Conservation (phyloP, 2,888 invertebrate genomes). For the Corbicula japonica region DNA sequence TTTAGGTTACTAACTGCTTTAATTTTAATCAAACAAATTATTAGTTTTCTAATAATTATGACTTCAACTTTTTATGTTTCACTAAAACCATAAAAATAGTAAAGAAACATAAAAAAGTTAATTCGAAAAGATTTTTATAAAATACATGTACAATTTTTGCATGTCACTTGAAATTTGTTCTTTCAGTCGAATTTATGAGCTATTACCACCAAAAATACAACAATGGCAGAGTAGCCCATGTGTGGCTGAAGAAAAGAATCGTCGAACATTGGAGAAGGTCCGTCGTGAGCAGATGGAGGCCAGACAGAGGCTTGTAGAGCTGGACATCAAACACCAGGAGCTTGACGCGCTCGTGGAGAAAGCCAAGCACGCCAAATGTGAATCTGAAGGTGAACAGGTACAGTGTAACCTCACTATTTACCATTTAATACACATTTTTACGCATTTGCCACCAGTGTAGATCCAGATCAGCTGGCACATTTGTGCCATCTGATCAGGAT, state of each 20-base stretch:
- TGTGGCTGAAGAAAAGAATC: constrained; percentile 94
- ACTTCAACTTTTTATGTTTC: too few species aligned
- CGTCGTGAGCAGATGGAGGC: constrained; percentile 93
- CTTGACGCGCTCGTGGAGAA: constrained; percentile 93
- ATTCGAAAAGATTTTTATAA: too few species aligned
- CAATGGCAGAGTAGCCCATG: constrained; percentile 96
- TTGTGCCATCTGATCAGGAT: too few species aligned
- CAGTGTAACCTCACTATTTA: background rate
- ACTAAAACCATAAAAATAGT: too few species aligned
- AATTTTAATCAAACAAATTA: too few species aligned
- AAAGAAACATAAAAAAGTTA: too few species aligned
- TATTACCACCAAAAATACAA: constrained; percentile 95
- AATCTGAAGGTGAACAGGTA: constrained; percentile 77
- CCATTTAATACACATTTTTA: too few species aligned
- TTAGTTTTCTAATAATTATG: too few species aligned
- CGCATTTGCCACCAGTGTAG: too few species aligned
- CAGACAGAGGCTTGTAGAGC: constrained; percentile 90
- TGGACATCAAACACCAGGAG: constrained; percentile 88
- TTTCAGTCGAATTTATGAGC: constrained; percentile 88
- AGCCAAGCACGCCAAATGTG: constrained; percentile 90
- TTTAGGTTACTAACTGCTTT: background rate
- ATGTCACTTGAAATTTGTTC: constrained; percentile 1
- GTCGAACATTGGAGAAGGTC: constrained; percentile 89
- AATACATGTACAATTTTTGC: background rate
- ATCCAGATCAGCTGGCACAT: too few species aligned